phyloP scores from a whole-genome alignment of 92 coral and sea anemone species.

The Porites evermanni region DNA sequence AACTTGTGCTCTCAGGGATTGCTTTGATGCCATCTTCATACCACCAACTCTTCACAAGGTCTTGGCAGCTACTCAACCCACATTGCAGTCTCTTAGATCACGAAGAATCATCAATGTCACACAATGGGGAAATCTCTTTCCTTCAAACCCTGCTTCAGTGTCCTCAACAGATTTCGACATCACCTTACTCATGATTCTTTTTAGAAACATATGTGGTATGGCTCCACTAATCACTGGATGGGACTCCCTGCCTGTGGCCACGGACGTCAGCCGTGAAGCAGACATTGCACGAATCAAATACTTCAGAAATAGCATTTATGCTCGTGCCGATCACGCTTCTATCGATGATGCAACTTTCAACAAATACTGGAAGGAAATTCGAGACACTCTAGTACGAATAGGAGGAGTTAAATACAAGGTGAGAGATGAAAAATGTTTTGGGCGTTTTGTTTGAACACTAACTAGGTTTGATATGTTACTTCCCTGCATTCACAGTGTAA shows the following conservation, averaged over 20 bases:
- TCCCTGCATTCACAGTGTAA: neutral
- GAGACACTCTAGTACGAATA: constrained; percentile 45
- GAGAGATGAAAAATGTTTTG: neutral
- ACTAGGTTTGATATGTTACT: neutral
- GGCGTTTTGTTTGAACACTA: no score
- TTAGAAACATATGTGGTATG: constrained; percentile 12
- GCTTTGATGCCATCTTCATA: neutral
- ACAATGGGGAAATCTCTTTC: constrained; percentile 23
- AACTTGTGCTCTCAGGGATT: constrained; percentile 3
- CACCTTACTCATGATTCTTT: neutral
- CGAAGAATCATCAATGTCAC: constrained; percentile 8
- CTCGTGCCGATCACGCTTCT: constrained; percentile 39
- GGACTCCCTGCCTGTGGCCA: constrained; percentile 41
- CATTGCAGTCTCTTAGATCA: neutral
- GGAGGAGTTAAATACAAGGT: constrained; percentile 30
- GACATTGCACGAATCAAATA: constrained; percentile 55
- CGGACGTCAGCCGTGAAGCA: constrained; percentile 46
- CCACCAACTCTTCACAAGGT: constrained; percentile 14
- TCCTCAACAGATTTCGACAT: constrained; percentile 9
- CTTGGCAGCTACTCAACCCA: neutral
- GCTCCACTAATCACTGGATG: constrained; percentile 51
- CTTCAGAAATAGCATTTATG: constrained; percentile 45
- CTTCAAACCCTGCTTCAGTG: constrained; percentile 10
- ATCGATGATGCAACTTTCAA: constrained; percentile 50
- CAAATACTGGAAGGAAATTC: constrained; percentile 54